phyloP scores from a whole-genome alignment of 2,113 vertebrate species.

The Regulus satrapa region DNA sequence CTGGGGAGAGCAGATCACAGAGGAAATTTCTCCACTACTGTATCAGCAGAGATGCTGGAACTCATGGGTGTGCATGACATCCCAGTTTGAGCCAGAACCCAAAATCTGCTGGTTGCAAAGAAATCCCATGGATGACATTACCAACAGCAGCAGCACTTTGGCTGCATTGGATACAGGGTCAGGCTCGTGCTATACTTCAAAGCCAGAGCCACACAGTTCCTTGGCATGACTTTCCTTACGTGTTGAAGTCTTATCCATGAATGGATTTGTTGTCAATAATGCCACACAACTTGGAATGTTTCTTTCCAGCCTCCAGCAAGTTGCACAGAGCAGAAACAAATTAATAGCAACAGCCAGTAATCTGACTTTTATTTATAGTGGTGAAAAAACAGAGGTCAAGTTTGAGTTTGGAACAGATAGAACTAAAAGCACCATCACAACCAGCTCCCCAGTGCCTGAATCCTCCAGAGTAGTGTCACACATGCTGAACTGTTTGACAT shows the following conservation, averaged over 20 bases:
- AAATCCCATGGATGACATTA: neutral
- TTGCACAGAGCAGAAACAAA: neutral
- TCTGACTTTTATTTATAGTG: neutral
- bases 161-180: neutral
- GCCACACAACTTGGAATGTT: neutral
- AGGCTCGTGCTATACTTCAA: rapidly evolving
- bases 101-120: neutral
- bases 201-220: neutral
- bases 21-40: neutral
- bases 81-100: neutral
- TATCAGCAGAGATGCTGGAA: neutral
- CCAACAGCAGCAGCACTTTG: neutral
- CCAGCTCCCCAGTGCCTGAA: neutral
- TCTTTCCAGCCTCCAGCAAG: neutral
- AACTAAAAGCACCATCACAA: neutral
- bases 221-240: neutral
- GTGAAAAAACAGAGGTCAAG: neutral
- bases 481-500: neutral
- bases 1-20: neutral
- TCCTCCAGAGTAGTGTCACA: neutral
- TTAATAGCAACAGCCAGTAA: neutral
- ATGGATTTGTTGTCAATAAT: neutral
- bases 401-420: neutral
- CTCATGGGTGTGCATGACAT: rapidly evolving
- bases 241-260: neutral